phyloP scores from a whole-genome alignment of 2,888 invertebrate species.

The Uloborus plumipes region DNA sequence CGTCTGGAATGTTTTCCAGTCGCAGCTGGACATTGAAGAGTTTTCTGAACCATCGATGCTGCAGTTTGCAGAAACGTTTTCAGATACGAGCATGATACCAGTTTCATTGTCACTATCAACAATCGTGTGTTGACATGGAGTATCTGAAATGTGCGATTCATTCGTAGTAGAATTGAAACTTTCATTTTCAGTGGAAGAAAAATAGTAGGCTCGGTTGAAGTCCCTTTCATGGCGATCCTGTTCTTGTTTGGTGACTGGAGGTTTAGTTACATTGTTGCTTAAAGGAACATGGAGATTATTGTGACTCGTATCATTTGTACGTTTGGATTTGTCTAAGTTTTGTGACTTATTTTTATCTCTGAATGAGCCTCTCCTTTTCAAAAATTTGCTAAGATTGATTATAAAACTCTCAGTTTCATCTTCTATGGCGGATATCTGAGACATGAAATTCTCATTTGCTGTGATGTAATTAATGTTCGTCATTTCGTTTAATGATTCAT shows the following conservation, averaged over 20 bases:
- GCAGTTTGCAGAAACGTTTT: slow-evolving; percentile 6
- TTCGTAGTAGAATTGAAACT: not conserved
- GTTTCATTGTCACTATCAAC: slow-evolving; percentile 30
- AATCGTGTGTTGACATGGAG: not conserved
- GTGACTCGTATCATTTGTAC: too few species aligned
- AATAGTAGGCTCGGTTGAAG: not conserved
- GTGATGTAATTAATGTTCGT: slow-evolving; percentile 5
- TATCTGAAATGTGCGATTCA: not conserved
- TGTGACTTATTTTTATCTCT: too few species aligned
- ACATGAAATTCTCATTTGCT: slow-evolving; percentile 34
- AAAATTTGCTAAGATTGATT: slow-evolving; percentile 29
- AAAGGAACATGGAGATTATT: too few species aligned
- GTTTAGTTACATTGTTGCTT: too few species aligned
- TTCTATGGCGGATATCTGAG: slow-evolving; percentile 29
- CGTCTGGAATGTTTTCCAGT: slow-evolving; percentile 49
- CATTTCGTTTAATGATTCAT: too few species aligned
- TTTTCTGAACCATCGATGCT: not conserved
- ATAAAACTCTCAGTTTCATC: slow-evolving; percentile 18
- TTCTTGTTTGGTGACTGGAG: too few species aligned
- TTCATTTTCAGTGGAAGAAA: slow-evolving; percentile 2
- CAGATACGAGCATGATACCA: slow-evolving; percentile 19
- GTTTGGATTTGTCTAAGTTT: too few species aligned
- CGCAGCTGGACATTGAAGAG: slow-evolving; percentile 18
- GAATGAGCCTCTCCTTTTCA: not conserved
- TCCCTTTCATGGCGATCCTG: not conserved